phyloP scores from a whole-genome alignment of 92 coral and sea anemone genomes.

The Muricea muricata region DNA sequence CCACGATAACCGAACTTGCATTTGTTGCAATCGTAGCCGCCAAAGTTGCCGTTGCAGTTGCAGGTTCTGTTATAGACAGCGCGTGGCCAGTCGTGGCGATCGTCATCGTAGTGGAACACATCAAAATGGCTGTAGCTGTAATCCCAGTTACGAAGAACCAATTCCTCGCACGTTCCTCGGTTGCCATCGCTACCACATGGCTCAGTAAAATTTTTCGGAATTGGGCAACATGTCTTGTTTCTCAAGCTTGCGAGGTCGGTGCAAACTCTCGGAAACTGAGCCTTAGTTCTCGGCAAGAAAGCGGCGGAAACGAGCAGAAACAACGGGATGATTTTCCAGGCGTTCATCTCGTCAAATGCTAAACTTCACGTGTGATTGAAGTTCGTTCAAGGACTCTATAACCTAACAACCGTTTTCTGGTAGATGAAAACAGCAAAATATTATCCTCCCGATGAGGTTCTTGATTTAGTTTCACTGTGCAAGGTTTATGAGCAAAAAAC shows the following conservation, averaged over 20 bases:
- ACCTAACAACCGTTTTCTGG: too few relatives aligned
- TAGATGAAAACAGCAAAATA: too few relatives aligned
- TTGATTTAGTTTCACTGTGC: too few relatives aligned
- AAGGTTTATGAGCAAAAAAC: too few relatives aligned
- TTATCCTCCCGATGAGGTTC: too few relatives aligned
- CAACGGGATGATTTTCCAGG: background rate
- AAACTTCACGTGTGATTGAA: background rate
- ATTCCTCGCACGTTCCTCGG: slow-evolving; percentile 70
- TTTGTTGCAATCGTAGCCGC: slow-evolving; percentile 79
- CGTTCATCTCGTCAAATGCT: background rate
- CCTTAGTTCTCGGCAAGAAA: too few relatives aligned
- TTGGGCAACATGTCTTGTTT: slow-evolving; percentile 72
- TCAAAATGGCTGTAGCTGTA: slow-evolving; percentile 52
- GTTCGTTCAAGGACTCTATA: too few relatives aligned
- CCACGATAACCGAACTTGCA: slow-evolving; percentile 79
- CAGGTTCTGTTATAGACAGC: slow-evolving; percentile 63
- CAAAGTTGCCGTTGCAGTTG: slow-evolving; percentile 58
- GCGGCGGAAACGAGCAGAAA: background rate
- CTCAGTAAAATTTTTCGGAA: slow-evolving; percentile 62
- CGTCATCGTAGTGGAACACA: slow-evolving; percentile 54
- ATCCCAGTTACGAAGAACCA: slow-evolving; percentile 61
- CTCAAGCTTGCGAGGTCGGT: slow-evolving; percentile 49
- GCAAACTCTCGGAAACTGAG: slow-evolving; percentile 76
- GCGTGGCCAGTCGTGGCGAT: slow-evolving; percentile 74
- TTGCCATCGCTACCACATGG: slow-evolving; percentile 62